Percentiles rank a stretch among this genome's conserved stretches.
These are phyloP conservation scores for Hypocryptadius cinnamomeus DNA, from an alignment of 2,113 vertebrate species.

Conservation along the genomic window DNA sequence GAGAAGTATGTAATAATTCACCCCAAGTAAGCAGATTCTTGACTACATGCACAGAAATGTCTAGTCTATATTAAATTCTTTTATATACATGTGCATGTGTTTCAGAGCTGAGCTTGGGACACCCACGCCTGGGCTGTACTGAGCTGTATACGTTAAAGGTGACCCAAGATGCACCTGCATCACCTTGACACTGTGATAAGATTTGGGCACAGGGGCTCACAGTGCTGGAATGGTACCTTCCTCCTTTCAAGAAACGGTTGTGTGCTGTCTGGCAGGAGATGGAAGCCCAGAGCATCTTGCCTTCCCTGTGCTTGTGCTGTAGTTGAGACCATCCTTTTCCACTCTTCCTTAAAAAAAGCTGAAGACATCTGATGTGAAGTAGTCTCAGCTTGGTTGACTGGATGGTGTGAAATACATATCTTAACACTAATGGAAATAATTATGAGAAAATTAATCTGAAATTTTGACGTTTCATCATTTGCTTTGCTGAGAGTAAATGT, in stretches of 20 bases:
- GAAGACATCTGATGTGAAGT: neutral
- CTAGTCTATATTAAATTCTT: neutral
- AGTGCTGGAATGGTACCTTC: neutral
- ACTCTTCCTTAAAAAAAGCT: neutral
- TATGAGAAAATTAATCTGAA: neutral
- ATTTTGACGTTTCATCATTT: neutral
- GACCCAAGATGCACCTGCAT: fast-evolving
- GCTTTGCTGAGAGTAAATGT: neutral
- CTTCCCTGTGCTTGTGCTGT: neutral
- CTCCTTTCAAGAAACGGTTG: neutral
- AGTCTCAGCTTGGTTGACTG: neutral
- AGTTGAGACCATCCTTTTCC: neutral
- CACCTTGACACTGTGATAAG: neutral
- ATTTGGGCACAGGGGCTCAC: fast-evolving
- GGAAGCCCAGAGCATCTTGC: neutral
- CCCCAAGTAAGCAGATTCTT: neutral
- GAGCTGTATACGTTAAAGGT: neutral
- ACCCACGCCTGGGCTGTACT: neutral
- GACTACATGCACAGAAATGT: neutral
- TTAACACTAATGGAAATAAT: neutral
- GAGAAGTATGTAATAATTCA: neutral
- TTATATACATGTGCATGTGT: neutral
- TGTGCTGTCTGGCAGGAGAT: neutral
- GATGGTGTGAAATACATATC: fast-evolving
- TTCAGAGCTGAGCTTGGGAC: neutral